phyloP scores from a whole-genome alignment of 1,140 invertebrate genomes.

The Conus ventricosus region DNA sequence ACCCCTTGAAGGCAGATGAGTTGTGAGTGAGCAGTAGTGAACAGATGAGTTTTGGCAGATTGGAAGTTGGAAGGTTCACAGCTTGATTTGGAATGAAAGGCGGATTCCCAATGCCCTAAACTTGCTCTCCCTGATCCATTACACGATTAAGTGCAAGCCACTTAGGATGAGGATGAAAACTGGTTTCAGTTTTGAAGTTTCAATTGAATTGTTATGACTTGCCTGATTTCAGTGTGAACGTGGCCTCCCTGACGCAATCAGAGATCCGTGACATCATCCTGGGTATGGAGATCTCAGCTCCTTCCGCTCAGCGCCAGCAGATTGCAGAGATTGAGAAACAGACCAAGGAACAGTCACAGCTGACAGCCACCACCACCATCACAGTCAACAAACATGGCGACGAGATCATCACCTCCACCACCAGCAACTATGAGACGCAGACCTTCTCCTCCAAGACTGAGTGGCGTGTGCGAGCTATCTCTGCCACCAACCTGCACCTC shows the following conservation, averaged over 20 bases:
- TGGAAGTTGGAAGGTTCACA: too few species aligned
- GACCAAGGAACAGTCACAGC: constrained; percentile 98
- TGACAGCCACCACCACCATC: constrained; percentile 97
- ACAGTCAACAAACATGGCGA: constrained; percentile 99
- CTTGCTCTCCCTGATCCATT: too few species aligned
- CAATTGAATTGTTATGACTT: too few species aligned
- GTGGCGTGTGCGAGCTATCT: constrained; percentile 98
- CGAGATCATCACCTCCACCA: constrained; percentile 99
- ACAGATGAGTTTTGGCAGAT: too few species aligned
- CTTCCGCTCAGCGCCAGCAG: constrained; percentile 98
- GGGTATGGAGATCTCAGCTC: constrained; percentile 99
- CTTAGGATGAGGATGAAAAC: too few species aligned
- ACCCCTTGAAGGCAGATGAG: too few species aligned
- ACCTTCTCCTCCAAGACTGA: constrained; percentile 99
- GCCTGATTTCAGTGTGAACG: constrained; percentile 86
- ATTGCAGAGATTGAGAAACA: constrained; percentile 99
- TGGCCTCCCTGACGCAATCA: constrained; percentile 98
- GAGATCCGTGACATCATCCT: constrained; percentile 99
- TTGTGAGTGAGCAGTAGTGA: too few species aligned
- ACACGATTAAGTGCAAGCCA: too few species aligned
- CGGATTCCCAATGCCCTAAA: too few species aligned
- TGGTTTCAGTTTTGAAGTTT: too few species aligned
- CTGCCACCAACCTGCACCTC: constrained; percentile 97
- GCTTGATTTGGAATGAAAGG: too few species aligned
- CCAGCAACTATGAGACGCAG: constrained; percentile 98